Conservation (phyloP, 2,888 invertebrate species). For the Dilophus febrilis region DNA sequence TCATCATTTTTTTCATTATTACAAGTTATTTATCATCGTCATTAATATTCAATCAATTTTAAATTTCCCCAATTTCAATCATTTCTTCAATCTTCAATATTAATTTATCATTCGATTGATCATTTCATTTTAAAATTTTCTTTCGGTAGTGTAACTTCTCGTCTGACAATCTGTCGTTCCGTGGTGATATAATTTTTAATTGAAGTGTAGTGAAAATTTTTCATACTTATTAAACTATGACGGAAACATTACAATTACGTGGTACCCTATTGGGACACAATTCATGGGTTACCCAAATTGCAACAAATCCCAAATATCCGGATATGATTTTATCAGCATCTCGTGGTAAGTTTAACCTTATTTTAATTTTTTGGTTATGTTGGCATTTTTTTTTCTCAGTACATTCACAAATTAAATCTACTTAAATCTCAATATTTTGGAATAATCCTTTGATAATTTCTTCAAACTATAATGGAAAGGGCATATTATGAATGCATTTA, state of each 20-base stretch:
- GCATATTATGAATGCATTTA: neutral
- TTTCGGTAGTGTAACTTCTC: too few species aligned
- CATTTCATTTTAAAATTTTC: too few species aligned
- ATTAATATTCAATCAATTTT: too few species aligned
- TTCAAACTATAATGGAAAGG: neutral
- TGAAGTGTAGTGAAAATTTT: too few species aligned
- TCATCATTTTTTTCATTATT: too few species aligned
- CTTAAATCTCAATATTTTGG: neutral
- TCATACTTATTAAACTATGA: slow-evolving; percentile 41
- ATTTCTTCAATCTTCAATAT: too few species aligned
- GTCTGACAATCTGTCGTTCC: too few species aligned
- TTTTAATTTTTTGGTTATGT: neutral
- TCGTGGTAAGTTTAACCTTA: slow-evolving; percentile 57
- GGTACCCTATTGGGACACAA: slow-evolving; percentile 94
- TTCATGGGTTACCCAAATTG: slow-evolving; percentile 99
- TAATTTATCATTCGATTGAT: too few species aligned
- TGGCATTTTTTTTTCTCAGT: neutral
- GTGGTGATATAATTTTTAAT: too few species aligned
- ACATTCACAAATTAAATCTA: neutral
- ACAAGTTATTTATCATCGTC: too few species aligned
- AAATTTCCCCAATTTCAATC: too few species aligned
- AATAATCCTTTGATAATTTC: neutral
- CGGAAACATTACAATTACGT: slow-evolving; percentile 84
- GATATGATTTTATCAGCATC: slow-evolving; percentile 97
- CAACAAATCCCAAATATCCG: slow-evolving; percentile 95